Evolutionary conservation across 2,888 invertebrate genomes (phyloP).

Genomic region (Cheilosia scutellata): DNA sequence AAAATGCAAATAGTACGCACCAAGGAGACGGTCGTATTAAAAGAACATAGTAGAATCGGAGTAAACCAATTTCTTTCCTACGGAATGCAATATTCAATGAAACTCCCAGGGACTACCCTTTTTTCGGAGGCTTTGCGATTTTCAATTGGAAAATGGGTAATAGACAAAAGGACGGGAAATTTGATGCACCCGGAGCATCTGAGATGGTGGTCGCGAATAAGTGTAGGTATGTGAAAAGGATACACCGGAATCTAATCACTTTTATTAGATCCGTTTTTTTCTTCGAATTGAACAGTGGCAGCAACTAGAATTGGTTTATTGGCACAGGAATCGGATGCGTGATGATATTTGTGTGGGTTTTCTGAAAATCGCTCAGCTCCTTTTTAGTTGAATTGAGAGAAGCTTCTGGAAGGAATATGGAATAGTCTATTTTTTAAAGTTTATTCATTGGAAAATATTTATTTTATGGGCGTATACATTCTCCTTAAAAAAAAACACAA

Average conservation of each 20-base stretch:
- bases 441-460: too few species aligned
- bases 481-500: too few species aligned
- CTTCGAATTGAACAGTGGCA: background rate
- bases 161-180: conserved; percentile 17
- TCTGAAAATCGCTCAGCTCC: background rate
- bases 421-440: too few species aligned
- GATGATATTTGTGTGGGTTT: background rate
- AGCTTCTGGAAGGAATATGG: background rate
- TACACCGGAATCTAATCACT: conserved; percentile 1
- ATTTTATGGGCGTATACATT: too few species aligned
- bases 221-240: background rate
- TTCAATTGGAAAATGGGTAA: conserved; percentile 31
- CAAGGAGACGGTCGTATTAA: conserved; percentile 32
- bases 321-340: background rate
- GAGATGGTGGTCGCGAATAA: conserved; percentile 3
- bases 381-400: too few species aligned
- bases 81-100: background rate
- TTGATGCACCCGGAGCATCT: conserved; percentile 32
- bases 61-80: background rate
- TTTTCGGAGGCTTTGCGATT: conserved; percentile 57
- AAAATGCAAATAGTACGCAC: background rate
- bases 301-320: conserved; percentile 18
- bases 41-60: background rate
- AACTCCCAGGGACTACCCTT: conserved; percentile 7
- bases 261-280: conserved; percentile 27